These are phyloP conservation scores for Catotricha subobsoleta DNA, from an alignment of 2,888 invertebrate genomes.

Conservation along the genomic window DNA sequence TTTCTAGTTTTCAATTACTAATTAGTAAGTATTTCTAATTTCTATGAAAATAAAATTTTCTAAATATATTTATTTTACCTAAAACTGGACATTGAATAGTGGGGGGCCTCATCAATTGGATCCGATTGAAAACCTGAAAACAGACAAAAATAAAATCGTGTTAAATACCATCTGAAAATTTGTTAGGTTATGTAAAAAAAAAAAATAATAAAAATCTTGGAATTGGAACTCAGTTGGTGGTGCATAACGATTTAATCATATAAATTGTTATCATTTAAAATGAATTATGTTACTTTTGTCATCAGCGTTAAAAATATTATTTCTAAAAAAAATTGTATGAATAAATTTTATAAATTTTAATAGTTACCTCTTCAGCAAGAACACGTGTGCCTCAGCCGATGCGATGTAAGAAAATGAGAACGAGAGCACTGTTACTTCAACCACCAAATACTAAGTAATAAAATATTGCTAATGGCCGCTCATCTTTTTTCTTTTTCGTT, in stretches of 20 bases:
- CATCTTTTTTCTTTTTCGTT: too few species aligned
- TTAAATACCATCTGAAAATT: not conserved
- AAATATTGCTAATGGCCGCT: too few species aligned
- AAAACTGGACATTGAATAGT: not conserved
- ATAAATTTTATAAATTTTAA: too few species aligned
- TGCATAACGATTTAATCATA: constrained; percentile 4
- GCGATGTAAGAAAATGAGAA: too few species aligned
- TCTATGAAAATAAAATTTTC: too few species aligned
- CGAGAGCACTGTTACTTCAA: too few species aligned
- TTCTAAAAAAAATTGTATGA: not conserved
- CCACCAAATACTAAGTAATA: too few species aligned
- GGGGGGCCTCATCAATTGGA: not conserved
- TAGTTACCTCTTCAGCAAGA: too few species aligned
- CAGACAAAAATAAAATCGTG: not conserved
- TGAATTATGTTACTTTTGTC: constrained; percentile 1
- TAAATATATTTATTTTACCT: too few species aligned
- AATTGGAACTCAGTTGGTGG: not conserved
- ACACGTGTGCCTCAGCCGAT: too few species aligned
- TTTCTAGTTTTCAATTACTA: too few species aligned
- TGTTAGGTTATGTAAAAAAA: not conserved
- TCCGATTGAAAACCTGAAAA: not conserved
- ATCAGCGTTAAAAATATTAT: not conserved
- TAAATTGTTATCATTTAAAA: constrained; percentile 1
- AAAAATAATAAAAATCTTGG: not conserved
- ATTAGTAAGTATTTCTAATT: too few species aligned